Percentiles rank a stretch among this genome's conserved stretches.
phyloP scores from a whole-genome alignment of 2,797 vertebrate genomes.

The Podarcis siculus region DNA sequence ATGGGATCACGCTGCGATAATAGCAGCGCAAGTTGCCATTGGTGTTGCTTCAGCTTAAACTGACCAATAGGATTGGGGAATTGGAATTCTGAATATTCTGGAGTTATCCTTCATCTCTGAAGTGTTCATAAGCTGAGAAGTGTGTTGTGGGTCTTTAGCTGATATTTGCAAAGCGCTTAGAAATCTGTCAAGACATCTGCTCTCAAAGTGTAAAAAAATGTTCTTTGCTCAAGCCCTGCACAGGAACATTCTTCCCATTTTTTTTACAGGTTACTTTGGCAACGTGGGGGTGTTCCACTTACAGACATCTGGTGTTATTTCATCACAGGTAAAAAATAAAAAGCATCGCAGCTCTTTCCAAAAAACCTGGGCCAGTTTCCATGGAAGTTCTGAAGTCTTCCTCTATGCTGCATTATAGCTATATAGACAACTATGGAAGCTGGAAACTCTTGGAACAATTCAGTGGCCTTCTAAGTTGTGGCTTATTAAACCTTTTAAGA shows the following conservation, averaged over 20 bases:
- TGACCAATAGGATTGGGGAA: neutral
- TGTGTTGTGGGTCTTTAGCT: slow-evolving; percentile 25
- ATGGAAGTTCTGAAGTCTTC: slow-evolving; percentile 13
- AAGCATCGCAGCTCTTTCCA: neutral
- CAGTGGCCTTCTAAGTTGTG: slow-evolving; percentile 62
- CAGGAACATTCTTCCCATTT: slow-evolving; percentile 37
- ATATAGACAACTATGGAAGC: slow-evolving; percentile 8
- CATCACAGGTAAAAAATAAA: neutral
- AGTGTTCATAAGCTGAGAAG: neutral
- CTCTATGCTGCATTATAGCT: slow-evolving; percentile 15
- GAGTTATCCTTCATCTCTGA: neutral
- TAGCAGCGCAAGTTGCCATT: neutral
- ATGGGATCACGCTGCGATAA: neutral
- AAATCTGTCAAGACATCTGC: slow-evolving; percentile 42
- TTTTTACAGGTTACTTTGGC: slow-evolving; percentile 29
- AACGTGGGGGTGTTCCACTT: slow-evolving; percentile 40
- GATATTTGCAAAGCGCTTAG: neutral
- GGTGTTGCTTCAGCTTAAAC: neutral
- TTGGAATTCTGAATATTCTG: neutral
- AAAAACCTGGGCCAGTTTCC: neutral
- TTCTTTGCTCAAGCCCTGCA: slow-evolving; percentile 19
- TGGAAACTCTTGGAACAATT: slow-evolving; percentile 27
- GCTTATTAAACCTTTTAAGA: slow-evolving; percentile 50
- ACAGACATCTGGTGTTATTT: slow-evolving; percentile 34
- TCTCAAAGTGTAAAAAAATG: slow-evolving; percentile 40